Evolutionary conservation across 2,113 vertebrate species (phyloP), one percentile per base, ranked within the genome.

Genomic region (Plectropomus leopardus): DNA sequence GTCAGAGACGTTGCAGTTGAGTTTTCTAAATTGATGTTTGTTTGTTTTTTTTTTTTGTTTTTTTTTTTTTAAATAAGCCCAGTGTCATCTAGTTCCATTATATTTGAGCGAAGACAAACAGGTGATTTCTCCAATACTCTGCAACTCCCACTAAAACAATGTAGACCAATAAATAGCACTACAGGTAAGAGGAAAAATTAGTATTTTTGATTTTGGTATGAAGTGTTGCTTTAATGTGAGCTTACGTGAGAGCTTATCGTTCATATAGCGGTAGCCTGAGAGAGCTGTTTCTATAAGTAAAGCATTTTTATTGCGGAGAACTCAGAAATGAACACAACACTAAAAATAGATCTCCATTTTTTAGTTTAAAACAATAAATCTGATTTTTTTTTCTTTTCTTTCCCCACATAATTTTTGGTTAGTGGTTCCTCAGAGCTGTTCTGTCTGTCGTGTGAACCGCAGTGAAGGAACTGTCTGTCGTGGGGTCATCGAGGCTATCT

Each of bases 401-500:
- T 16, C n/a, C n/a, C n/a, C n/a, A n/a, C 4, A 14, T 26, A 10
- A n/a, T 11, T 1, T 71, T 57, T 40, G 26, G 9, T 34, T 5
- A 1, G 42, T n/a, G 36, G 48, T 2, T 44, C 16, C 21, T 6
- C n/a, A 14, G 4, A 69, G 8, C 13, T 15, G 60, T 44, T 28
- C n/a, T 34, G 8, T 42, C 42, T 58, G 58, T 23, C 3, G 17
- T 48, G 21, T 65, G 51, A 71, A 67, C 51, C 19, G 4, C 16
- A 72, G 69, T 59, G 51, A 82, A 42, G 64, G 28, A 44, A 21
- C 36, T 54, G 61, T 55, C 50, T 71, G 55, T 11, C 58, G 5
- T 9, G 54, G 55, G 90, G 82, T 87, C 83, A 88, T 76, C 28
- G 34, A 83, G 84, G 89, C 42, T 50, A 90, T 92, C 87, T 57